These are phyloP conservation scores for Amphibalanus amphitrite DNA, from an alignment of 1,140 invertebrate species.

Conservation along the genomic window DNA sequence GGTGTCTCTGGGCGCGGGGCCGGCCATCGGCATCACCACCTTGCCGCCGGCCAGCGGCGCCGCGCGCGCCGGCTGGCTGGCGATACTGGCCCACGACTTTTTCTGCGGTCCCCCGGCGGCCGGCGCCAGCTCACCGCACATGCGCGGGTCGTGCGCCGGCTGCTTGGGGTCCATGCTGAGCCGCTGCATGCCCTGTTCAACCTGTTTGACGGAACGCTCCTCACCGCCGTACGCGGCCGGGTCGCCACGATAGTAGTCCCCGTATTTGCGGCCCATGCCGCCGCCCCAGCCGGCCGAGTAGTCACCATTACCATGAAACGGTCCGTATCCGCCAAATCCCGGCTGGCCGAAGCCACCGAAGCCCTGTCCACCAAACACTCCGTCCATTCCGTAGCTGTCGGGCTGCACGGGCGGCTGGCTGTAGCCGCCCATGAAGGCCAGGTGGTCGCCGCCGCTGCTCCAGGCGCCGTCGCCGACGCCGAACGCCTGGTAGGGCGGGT, in stretches of 20 bases:
- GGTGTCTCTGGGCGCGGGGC: too few species aligned
- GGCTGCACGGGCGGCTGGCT: too few species aligned
- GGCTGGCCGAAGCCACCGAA: too few species aligned
- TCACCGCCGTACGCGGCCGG: too few species aligned
- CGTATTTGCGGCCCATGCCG: slow-evolving; percentile 36
- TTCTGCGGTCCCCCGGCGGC: slow-evolving; percentile 71
- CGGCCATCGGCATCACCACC: too few species aligned
- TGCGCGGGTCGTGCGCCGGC: slow-evolving; percentile 12
- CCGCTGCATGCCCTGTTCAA: slow-evolving; percentile 23
- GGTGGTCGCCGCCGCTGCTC: slow-evolving; percentile 51
- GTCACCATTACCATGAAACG: slow-evolving; percentile 58
- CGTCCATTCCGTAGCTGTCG: slow-evolving; percentile 75
- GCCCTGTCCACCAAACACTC: slow-evolving; percentile 54
- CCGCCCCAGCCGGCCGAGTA: slow-evolving; percentile 54
- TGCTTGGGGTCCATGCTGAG: slow-evolving; percentile 19
- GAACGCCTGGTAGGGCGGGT: too few species aligned
- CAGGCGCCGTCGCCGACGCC: slow-evolving; percentile 83
- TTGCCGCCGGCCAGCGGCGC: neutral
- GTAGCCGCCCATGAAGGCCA: too few species aligned
- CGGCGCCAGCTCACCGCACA: slow-evolving; percentile 7
- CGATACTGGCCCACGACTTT: too few species aligned
- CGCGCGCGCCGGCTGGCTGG: slow-evolving; percentile 82
- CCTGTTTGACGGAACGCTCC: slow-evolving; percentile 19
- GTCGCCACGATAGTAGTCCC: slow-evolving; percentile 72
- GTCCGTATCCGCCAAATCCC: too few species aligned